Evolutionary conservation across 2,888 invertebrate species (phyloP), one percentile per base, ranked within the genome.

Genomic region (Phytoseiulus persimilis): DNA sequence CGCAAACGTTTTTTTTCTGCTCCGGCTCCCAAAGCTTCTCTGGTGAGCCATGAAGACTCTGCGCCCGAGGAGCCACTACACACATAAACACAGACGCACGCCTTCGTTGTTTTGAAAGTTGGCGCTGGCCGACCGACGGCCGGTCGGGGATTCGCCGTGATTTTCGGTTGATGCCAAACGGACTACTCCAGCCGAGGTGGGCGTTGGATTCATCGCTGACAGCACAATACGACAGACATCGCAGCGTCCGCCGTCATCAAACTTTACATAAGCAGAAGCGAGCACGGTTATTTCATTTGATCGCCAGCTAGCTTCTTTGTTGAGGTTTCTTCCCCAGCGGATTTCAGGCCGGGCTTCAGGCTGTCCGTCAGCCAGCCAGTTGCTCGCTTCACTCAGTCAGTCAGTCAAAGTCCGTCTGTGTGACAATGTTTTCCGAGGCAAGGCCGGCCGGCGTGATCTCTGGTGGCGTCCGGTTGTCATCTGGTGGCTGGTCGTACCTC

Each of bases 401-500:
- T 65, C 65, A 65, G 65, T 65, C 65, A 65, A 65, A 65, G 18
- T 65, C 23, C 65, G 65, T 65, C 28, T 65, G 65, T 65, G 28
- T 65, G 28, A 65, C 65, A 65, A 65, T 65, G 65, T 65, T 65
- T 23, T 31, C 31, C 83, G 32, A 31, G 83, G 31, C 83, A 83
- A 83, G 83, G 32, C 33, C n/a, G 87, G 33, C 33, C 14, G 32
- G 45, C 87, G 32, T 33, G 87, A 87, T 33, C 32, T 45, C 32
- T 33, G 84, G 39, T 87, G 87, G 32, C 87, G 33, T 45, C 87
- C 87, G 87, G 87, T 45, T 87, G 87, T 87, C 87, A 87, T 87
- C 87, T 87, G 87, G 87, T 87, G 39, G 87, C 87, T 87, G 87
- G 87, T 87, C 87, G 87, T 87, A 87, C 45, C 87, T 87, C 87